Evolutionary conservation across 1,140 invertebrate species (phyloP).

Genomic region (Ptiloglossa arizonensis): DNA sequence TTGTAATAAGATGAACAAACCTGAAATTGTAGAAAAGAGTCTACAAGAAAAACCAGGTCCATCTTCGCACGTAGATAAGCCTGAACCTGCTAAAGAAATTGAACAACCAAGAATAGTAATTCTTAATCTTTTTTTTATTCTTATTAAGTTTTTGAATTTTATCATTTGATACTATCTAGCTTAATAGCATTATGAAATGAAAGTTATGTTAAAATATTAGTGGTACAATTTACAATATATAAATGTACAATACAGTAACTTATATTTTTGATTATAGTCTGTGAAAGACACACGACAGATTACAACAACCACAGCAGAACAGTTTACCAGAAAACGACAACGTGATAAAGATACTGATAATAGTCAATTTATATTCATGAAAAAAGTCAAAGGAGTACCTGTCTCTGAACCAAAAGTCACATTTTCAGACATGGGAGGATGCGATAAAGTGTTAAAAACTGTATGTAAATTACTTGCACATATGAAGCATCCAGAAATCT

Average conservation of each 20-base stretch:
- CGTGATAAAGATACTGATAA: slow-evolving; percentile 78
- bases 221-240: background rate
- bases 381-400: slow-evolving; percentile 68
- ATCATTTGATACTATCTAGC: slow-evolving; percentile 17
- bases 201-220: background rate
- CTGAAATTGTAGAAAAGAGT: slow-evolving; percentile 1
- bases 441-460: slow-evolving; percentile 87
- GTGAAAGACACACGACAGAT: slow-evolving; percentile 23
- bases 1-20: slow-evolving; percentile 22
- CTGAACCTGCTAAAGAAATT: background rate
- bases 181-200: background rate
- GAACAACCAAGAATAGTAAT: slow-evolving; percentile 37
- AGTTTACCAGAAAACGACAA: slow-evolving; percentile 75
- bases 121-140: background rate
- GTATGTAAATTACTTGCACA: slow-evolving; percentile 91
- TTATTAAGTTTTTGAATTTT: background rate
- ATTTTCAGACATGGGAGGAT: slow-evolving; percentile 90
- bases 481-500: slow-evolving; percentile 92
- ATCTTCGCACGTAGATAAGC: slow-evolving; percentile 6
- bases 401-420: slow-evolving; percentile 81
- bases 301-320: slow-evolving; percentile 47
- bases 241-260: background rate
- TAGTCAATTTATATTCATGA: slow-evolving; percentile 52
- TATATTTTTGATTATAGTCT: slow-evolving; percentile 48
- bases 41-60: background rate